Evolutionary conservation across 2,888 invertebrate genomes (phyloP).

Genomic region (Eudiplozoon nipponicum): DNA sequence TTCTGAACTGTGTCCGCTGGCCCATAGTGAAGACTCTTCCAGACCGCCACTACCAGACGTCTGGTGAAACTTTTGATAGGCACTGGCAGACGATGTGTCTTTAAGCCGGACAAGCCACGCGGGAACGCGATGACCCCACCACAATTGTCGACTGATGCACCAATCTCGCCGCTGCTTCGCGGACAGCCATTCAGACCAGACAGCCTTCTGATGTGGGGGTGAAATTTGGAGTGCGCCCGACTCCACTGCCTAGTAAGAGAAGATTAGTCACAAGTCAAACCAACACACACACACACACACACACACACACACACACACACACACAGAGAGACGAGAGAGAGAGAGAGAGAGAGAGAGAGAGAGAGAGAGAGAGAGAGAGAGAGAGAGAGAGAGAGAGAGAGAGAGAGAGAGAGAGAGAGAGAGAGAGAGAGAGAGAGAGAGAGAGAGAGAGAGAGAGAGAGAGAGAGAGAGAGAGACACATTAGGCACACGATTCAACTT

Average conservation of each 20-base stretch:
- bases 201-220: constrained; percentile 48
- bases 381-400: no score
- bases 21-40: constrained; percentile 35
- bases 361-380: no score
- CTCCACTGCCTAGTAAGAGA: constrained; percentile 37
- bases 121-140: constrained; percentile 98
- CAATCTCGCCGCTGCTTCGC: constrained; percentile 78
- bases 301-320: no score
- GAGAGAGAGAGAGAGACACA: no score
- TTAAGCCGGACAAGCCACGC: constrained; percentile 40
- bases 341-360: no score
- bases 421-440: no score
- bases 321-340: no score
- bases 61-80: background rate
- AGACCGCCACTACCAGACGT: constrained; percentile 19
- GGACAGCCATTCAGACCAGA: constrained; percentile 84
- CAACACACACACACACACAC: no score
- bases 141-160: constrained; percentile 82
- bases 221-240: constrained; percentile 51
- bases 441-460: no score
- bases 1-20: constrained; percentile 34
- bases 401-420: no score
- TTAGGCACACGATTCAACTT: no score
- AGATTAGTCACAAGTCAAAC: no score
- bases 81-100: background rate